These are phyloP conservation scores for Cydia strobilella DNA, from an alignment of 1,140 invertebrate genomes.

Conservation along the genomic window DNA sequence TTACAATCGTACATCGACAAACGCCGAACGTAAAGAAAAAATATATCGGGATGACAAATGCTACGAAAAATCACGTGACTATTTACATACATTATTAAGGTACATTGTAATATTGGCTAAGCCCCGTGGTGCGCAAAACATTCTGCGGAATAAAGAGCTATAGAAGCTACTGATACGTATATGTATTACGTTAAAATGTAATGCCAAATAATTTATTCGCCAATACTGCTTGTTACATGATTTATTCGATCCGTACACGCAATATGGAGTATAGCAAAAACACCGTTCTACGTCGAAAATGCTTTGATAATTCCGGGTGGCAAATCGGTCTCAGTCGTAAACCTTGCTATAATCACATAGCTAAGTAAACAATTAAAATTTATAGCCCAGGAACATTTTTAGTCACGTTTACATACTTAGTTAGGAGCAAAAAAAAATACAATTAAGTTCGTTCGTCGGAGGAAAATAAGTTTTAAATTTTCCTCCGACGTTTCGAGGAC, in stretches of 20 bases:
- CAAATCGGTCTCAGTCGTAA: neutral
- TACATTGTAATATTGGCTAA: no score
- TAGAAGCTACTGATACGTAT: neutral
- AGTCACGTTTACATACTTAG: no score
- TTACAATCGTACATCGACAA: no score
- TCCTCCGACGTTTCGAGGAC: no score
- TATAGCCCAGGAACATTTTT: neutral
- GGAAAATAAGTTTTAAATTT: no score
- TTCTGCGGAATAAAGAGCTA: neutral
- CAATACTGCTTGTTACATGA: constrained; percentile 2
- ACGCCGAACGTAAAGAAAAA: no score
- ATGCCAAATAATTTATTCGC: neutral
- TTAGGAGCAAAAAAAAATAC: no score
- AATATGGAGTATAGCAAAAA: neutral
- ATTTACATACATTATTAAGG: no score
- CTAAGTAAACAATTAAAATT: neutral
- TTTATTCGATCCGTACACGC: neutral
- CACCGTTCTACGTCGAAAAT: neutral
- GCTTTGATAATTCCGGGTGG: neutral
- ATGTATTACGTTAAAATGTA: constrained; percentile 6
- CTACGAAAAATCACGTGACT: no score
- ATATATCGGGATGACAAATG: no score
- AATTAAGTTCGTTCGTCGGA: no score
- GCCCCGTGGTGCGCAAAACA: no score
- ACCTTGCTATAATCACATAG: neutral